These are phyloP conservation scores for Margarornis squamiger DNA, from an alignment of 2,797 vertebrate genomes.

Conservation along the genomic window DNA sequence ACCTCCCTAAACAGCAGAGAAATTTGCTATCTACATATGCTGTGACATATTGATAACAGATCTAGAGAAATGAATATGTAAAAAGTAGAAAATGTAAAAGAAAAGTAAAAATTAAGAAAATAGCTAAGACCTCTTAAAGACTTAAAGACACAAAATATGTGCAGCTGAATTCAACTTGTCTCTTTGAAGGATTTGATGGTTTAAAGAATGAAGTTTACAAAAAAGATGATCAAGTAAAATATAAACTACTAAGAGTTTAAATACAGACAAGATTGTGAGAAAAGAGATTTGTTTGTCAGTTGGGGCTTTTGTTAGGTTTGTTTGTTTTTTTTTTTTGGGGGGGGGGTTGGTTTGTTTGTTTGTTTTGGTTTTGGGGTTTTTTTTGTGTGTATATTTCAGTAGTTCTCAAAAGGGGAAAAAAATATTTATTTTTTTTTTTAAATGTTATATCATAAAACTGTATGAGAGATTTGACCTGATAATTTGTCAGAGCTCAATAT, in stretches of 20 bases:
- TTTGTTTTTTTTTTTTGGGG: too few relatives aligned
- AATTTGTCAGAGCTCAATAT: neutral
- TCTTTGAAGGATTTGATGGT: neutral
- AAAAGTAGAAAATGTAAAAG: neutral
- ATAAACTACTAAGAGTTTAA: neutral
- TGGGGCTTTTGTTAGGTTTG: neutral
- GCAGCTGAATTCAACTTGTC: neutral
- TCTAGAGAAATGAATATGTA: neutral
- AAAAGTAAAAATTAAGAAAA: neutral
- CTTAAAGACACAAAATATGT: too few relatives aligned
- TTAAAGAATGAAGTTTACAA: neutral
- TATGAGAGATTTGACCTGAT: neutral
- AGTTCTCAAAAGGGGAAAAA: neutral
- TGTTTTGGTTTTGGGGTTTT: too few relatives aligned
- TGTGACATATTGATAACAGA: neutral
- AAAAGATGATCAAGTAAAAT: neutral
- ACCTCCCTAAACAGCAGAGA: fast-evolving
- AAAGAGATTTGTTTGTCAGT: neutral
- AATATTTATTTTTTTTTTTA: neutral
- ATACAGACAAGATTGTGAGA: neutral
- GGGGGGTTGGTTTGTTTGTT: too few relatives aligned
- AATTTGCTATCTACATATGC: neutral
- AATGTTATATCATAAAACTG: neutral
- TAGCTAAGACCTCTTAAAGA: neutral
- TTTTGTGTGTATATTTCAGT: neutral